Evolutionary conservation across 2,113 vertebrate genomes (phyloP).

Genomic region (Tauraco erythrolophus): DNA sequence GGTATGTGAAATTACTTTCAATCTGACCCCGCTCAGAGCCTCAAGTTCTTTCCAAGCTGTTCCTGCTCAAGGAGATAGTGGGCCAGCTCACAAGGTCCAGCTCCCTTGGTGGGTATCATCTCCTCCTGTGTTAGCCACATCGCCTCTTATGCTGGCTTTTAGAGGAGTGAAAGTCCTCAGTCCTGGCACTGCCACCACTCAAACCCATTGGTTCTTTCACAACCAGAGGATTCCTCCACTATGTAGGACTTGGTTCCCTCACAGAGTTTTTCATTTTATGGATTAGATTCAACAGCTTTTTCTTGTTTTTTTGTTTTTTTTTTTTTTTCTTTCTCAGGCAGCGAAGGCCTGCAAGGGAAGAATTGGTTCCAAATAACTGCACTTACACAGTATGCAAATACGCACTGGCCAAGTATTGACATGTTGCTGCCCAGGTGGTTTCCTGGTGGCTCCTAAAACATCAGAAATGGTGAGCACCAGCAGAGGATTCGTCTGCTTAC

Average conservation of each 20-base stretch:
- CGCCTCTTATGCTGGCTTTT: not conserved
- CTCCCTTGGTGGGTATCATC: not conserved
- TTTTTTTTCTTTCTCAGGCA: too few relatives aligned
- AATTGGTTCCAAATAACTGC: not conserved
- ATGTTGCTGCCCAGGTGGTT: not conserved
- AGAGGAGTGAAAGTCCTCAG: not conserved
- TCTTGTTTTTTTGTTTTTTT: not conserved
- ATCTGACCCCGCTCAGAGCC: not conserved
- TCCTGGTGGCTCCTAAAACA: not conserved
- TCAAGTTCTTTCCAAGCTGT: not conserved
- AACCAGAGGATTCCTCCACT: not conserved
- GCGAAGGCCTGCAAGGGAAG: accelerated
- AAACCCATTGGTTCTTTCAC: not conserved
- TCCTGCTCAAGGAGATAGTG: not conserved
- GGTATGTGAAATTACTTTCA: not conserved
- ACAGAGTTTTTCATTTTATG: not conserved
- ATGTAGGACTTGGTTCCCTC: not conserved
- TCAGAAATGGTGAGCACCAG: not conserved
- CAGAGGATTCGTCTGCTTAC: not conserved
- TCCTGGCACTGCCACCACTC: not conserved
- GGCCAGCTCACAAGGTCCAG: not conserved
- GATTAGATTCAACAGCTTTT: not conserved
- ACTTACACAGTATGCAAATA: not conserved
- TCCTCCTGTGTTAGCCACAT: not conserved
- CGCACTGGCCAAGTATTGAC: not conserved